Percentiles rank a stretch among this genome's conserved stretches.
phyloP scores from a whole-genome alignment of 2,113 vertebrate genomes.

The Dicrurus megarhynchus region DNA sequence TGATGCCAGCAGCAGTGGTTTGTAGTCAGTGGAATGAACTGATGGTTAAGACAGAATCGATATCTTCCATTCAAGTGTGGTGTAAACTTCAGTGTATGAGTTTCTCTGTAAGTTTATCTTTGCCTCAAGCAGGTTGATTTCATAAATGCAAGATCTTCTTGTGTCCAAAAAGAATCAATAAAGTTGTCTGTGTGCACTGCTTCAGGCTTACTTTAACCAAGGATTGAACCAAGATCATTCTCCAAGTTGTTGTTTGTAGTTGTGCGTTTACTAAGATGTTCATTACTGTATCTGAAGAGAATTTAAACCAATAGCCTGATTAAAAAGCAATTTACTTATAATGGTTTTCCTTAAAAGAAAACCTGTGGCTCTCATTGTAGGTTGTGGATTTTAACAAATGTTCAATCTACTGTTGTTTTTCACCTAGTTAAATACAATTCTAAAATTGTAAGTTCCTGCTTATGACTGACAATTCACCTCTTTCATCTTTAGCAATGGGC shows the following conservation, averaged over 20 bases:
- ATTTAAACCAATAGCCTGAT: neutral
- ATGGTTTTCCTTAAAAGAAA: neutral
- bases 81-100: neutral
- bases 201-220: neutral
- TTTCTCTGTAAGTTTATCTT: neutral
- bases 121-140: neutral
- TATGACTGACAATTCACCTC: neutral
- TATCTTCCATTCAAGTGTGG: neutral
- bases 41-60: neutral
- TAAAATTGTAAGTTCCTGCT: neutral
- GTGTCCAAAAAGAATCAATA: neutral
- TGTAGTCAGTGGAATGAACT: neutral
- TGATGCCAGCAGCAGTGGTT: neutral
- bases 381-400: neutral
- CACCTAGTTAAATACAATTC: neutral
- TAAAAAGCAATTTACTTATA: neutral
- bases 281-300: neutral
- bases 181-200: neutral
- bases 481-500: neutral
- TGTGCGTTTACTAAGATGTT: neutral
- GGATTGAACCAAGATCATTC: neutral
- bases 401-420: neutral
- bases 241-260: neutral
- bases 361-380: neutral
- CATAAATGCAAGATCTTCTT: neutral